phyloP scores from a whole-genome alignment of 2,113 vertebrate genomes.

The Rhipidura dahli region DNA sequence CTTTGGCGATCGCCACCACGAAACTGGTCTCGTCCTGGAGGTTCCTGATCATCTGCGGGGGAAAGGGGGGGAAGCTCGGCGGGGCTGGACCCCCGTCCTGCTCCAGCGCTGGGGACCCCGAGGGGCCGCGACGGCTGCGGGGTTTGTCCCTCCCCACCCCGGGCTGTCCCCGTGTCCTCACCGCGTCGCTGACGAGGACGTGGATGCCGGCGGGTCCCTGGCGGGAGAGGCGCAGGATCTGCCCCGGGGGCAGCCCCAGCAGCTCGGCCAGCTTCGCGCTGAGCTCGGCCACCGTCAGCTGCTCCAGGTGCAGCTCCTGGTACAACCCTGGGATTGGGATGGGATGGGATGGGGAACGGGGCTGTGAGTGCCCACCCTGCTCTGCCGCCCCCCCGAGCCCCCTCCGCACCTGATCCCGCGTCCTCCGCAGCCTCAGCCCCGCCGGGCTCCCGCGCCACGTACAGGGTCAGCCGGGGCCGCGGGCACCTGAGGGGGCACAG shows the following conservation, averaged over 20 bases:
- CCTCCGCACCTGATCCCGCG: not conserved
- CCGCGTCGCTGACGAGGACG: constrained; percentile 57
- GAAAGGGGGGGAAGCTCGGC: accelerated
- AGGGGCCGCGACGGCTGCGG: not conserved
- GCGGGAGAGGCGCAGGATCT: constrained; percentile 36
- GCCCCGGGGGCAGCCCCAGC: constrained; percentile 40
- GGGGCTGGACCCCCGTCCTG: not conserved
- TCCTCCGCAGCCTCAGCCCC: not conserved
- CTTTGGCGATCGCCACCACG: constrained; percentile 36
- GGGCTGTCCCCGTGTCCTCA: not conserved
- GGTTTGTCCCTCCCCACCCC: not conserved
- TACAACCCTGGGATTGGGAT: not conserved
- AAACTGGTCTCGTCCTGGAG: constrained; percentile 51
- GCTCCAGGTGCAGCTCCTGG: constrained; percentile 60
- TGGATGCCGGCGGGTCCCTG: constrained; percentile 54
- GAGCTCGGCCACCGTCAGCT: constrained; percentile 46
- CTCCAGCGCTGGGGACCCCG: not conserved
- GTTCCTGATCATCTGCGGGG: constrained; percentile 49
- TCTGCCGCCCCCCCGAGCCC: not conserved
- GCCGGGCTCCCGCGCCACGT: constrained; percentile 8
- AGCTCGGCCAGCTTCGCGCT: constrained; percentile 46
- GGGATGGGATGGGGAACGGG: not conserved
- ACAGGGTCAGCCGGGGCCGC: constrained; percentile 38
- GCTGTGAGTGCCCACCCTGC: not conserved
- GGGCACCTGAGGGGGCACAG: not conserved